Evolutionary conservation across 2,113 vertebrate species (phyloP), one percentile per base, ranked within the genome.

Genomic region (Gopherus flavomarginatus): DNA sequence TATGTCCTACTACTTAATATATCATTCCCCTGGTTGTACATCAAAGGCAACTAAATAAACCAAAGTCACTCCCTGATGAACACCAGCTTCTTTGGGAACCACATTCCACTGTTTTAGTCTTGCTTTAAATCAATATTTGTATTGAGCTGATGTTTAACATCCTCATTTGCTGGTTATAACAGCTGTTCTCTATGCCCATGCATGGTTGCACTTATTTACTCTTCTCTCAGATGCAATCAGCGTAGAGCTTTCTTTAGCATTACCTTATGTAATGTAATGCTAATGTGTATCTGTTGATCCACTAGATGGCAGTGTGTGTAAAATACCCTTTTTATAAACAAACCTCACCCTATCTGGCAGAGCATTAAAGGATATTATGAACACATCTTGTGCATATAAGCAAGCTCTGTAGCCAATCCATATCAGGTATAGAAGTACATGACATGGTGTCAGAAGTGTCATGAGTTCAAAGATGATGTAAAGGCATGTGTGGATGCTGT

Each of bases 51-150:
- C 79, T 75, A 62, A 84, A 16, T 57, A 87, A 95, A 96, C 83
- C 38, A 88, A 93, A 94, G 24, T 57, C 65, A 91, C 86, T 96
- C 65, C 22, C 42, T 94, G 89, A 94, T 47, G 77, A 88, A 77
- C 38, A 49, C 5, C 75, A 24, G 17, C 14, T 85, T 42, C 21
- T 96, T 95, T 93, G 80, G 57, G 50, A 91, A 78, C 80, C 87
- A 89, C 62, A 85, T 94, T 90, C 38, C 53, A 87, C 21, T 88
- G 81, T 54, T 96, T 90, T 91, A 92, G 57, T 86, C 53, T 92
- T 95, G 53, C 27, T 92, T 91, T 94, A 96, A 97, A 96, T 86
- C 91, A 97, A 91, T 97, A 81, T 94, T 96, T 97, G 81, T 62
- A 86, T 78, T 96, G 89, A 90, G 91, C 90, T 31, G 44, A 22